Evolutionary conservation across 2,797 vertebrate species (phyloP).

Genomic region (Chelmon rostratus): DNA sequence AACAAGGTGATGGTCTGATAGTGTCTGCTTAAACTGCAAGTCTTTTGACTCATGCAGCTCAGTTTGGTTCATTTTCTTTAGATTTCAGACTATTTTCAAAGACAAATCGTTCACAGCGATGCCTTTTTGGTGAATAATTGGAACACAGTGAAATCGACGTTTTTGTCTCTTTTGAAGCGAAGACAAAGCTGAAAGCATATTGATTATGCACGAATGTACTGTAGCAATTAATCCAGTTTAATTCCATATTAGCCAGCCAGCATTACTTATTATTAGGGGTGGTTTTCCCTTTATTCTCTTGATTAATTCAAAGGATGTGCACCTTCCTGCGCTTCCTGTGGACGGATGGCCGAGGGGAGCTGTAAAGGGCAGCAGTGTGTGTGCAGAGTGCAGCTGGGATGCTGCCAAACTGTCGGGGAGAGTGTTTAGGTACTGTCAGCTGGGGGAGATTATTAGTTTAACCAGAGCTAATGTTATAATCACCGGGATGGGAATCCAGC

Average conservation of each 20-base stretch:
- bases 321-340: neutral
- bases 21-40: neutral
- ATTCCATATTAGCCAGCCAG: slow-evolving; percentile 4
- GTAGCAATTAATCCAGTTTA: neutral
- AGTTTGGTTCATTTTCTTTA: neutral
- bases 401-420: slow-evolving; percentile 62
- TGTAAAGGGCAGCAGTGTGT: slow-evolving; percentile 61
- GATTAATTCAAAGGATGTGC: neutral
- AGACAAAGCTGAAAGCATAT: neutral
- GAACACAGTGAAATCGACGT: slow-evolving; percentile 1
- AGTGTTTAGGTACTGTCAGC: slow-evolving; percentile 59
- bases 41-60: neutral
- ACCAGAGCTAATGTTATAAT: slow-evolving; percentile 62
- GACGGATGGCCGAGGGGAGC: slow-evolving; percentile 37
- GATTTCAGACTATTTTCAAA: neutral
- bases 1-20: neutral
- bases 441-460: slow-evolving; percentile 57
- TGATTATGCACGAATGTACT: slow-evolving; percentile 2
- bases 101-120: neutral
- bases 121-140: neutral
- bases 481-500: slow-evolving; percentile 33
- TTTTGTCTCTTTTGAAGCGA: neutral
- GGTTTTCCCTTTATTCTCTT: neutral
- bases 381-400: slow-evolving; percentile 55
- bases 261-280: too few relatives aligned